Evolutionary conservation across 1,140 invertebrate species (phyloP).

Genomic region (Augochlora pura): DNA sequence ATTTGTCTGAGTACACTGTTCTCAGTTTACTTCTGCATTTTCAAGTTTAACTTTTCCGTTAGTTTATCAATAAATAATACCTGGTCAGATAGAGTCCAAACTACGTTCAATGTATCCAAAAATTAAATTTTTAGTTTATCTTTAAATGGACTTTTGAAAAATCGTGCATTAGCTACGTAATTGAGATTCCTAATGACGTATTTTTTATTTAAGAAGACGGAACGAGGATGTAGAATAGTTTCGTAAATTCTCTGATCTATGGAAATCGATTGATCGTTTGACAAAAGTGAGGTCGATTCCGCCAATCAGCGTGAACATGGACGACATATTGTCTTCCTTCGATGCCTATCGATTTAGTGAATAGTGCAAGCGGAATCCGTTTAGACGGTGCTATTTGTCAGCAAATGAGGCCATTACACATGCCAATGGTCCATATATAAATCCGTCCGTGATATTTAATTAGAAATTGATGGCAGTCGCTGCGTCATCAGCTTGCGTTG

Average conservation of each 20-base stretch:
- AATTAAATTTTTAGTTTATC: no score
- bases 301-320: constrained; percentile 63
- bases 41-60: no score
- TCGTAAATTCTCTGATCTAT: constrained; percentile 38
- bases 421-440: constrained; percentile 26
- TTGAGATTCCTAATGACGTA: no score
- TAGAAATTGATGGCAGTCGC: constrained; percentile 48
- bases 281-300: constrained; percentile 41
- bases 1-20: no score
- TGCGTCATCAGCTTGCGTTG: constrained; percentile 18
- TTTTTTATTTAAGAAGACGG: no score
- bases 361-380: constrained; percentile 62
- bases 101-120: no score
- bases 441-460: constrained; percentile 56
- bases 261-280: constrained; percentile 44
- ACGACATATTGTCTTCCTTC: constrained; percentile 63
- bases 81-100: no score
- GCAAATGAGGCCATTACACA: constrained; percentile 63
- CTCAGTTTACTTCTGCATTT: no score
- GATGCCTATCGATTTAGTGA: constrained; percentile 63
- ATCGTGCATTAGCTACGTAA: no score
- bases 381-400: constrained; percentile 66
- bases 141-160: no score
- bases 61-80: no score
- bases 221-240: background rate